Conservation (phyloP, 2,113 vertebrate genomes). For the Urocitellus parryii region DNA sequence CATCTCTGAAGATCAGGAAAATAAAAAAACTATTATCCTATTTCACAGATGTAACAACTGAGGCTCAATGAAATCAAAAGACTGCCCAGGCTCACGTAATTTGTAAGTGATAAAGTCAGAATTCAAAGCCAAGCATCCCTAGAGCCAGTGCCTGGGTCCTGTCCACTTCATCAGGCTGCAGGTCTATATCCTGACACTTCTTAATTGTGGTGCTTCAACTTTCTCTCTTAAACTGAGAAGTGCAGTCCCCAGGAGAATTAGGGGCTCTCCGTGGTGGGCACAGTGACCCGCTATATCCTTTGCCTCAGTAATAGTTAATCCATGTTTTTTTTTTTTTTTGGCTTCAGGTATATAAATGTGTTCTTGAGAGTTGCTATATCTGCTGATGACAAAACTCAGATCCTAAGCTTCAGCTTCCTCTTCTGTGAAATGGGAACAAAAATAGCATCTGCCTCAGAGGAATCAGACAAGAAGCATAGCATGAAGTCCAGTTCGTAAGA, state of each 20-base stretch:
- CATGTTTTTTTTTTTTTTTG: no score
- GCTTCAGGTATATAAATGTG: background rate
- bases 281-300: background rate
- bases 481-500: background rate
- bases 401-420: background rate
- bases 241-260: background rate
- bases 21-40: background rate
- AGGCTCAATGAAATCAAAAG: background rate
- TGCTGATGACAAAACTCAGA: background rate
- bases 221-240: background rate
- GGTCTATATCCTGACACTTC: background rate
- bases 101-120: background rate
- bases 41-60: background rate
- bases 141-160: background rate
- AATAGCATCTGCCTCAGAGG: no score
- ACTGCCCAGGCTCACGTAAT: background rate
- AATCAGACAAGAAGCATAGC: background rate
- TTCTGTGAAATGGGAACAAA: background rate
- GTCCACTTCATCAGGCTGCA: background rate
- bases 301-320: background rate
- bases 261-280: fast-evolving
- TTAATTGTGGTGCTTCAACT: background rate
- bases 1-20: background rate
- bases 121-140: background rate
- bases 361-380: background rate